A percentile compares a stretch with the other conserved stretches of the same genome.
These are phyloP conservation scores for Pristionchus entomophagus DNA, from an alignment of 2,888 invertebrate genomes.

Conservation along the genomic window DNA sequence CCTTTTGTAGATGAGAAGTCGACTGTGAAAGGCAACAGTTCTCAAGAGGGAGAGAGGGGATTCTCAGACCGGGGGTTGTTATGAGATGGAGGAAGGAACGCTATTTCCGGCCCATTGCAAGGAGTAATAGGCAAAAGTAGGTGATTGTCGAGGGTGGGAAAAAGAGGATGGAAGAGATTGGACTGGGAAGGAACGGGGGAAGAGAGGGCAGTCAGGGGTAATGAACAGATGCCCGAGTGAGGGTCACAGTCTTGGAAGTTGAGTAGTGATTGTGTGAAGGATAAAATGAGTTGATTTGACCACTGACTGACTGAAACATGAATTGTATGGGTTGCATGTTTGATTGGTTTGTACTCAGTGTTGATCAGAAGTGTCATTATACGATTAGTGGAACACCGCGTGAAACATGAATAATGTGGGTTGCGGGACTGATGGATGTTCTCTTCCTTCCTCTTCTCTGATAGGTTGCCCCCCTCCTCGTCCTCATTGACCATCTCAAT, in stretches of 20 bases:
- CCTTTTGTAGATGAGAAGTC: conserved; percentile 11
- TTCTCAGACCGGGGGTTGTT: not conserved
- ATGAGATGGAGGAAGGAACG: not conserved
- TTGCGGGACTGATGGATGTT: conserved; percentile 22
- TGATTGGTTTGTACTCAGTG: too few relatives aligned
- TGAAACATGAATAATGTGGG: not conserved
- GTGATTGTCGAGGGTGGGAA: conserved; percentile 24
- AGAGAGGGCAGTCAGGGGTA: not conserved
- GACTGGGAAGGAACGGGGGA: not conserved
- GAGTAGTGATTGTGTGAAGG: not conserved
- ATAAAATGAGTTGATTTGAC: not conserved
- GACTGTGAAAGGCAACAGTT: conserved; percentile 29
- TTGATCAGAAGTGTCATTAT: not conserved
- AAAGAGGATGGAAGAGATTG: not conserved
- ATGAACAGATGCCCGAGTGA: not conserved
- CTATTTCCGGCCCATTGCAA: conserved; percentile 11
- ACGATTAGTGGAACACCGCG: not conserved
- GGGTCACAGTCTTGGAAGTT: not conserved
- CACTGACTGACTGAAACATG: not conserved
- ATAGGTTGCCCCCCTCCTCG: conserved; percentile 14
- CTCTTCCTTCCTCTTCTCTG: not conserved
- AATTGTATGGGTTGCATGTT: too few relatives aligned
- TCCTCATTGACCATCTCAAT: conserved; percentile 8
- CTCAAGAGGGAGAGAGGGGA: conserved; percentile 3
- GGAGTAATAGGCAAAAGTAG: conserved; percentile 26